These are phyloP conservation scores for Otis tarda DNA, from an alignment of 2,113 vertebrate genomes.

Conservation along the genomic window DNA sequence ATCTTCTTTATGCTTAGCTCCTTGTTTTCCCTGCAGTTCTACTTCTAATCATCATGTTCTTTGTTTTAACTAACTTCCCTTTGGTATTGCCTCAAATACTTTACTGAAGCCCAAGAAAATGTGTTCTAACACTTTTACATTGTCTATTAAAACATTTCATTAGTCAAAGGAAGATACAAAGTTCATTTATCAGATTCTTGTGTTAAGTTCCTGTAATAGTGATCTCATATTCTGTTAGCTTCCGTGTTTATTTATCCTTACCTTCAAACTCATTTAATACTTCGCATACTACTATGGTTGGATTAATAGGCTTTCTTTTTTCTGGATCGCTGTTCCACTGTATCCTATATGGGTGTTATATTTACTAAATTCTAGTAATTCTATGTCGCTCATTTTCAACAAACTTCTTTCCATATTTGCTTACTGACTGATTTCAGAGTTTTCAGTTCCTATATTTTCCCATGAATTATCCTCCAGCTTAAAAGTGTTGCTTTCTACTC, in stretches of 20 bases:
- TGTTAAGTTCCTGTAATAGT: not conserved
- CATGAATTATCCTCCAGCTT: not conserved
- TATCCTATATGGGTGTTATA: not conserved
- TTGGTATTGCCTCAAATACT: not conserved
- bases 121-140: not conserved
- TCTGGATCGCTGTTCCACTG: not conserved
- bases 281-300: not conserved
- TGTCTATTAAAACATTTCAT: not conserved
- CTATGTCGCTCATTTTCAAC: not conserved
- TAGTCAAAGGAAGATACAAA: not conserved
- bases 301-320: not conserved
- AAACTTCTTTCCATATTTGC: not conserved
- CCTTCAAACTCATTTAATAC: not conserved
- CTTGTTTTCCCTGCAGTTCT: not conserved
- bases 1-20: not conserved
- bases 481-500: not conserved
- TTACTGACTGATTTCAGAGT: not conserved
- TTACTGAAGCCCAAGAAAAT: not conserved
- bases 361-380: not conserved
- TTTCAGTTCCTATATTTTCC: not conserved
- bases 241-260: not conserved
- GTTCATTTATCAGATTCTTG: not conserved
- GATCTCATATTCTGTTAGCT: not conserved
- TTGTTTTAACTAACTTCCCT: not conserved
- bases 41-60: not conserved